phyloP scores from a whole-genome alignment of 1,140 invertebrate genomes.

The Steinernema feltiae region DNA sequence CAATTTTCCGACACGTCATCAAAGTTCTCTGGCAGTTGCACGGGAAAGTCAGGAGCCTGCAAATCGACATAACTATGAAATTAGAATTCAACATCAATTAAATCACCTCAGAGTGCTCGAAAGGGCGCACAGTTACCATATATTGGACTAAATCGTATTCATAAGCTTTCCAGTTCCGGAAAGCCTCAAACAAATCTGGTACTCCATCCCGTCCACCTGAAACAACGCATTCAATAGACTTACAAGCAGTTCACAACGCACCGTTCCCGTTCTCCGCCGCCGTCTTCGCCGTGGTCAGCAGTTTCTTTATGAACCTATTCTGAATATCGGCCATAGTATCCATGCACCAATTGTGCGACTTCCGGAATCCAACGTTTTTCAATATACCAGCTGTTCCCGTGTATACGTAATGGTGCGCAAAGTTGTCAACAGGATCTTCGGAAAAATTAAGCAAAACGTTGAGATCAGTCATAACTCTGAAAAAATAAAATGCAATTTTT shows the following conservation, averaged over 20 bases:
- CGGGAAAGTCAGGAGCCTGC: not conserved
- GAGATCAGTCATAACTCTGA: not conserved
- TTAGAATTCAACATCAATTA: not conserved
- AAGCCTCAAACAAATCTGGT: too few relatives aligned
- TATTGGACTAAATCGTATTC: too few relatives aligned
- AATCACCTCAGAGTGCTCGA: too few relatives aligned
- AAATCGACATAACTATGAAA: not conserved
- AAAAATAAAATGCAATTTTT: not conserved
- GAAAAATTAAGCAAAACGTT: not conserved
- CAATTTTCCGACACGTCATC: not conserved
- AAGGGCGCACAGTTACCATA: too few relatives aligned
- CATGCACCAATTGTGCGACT: not conserved
- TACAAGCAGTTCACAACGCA: too few relatives aligned
- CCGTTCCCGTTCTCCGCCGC: too few relatives aligned
- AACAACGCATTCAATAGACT: too few relatives aligned
- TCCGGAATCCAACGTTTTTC: not conserved
- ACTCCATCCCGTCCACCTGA: too few relatives aligned
- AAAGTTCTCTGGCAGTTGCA: not conserved
- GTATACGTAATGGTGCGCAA: not conserved
- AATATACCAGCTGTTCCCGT: not conserved
- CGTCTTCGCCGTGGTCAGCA: too few relatives aligned
- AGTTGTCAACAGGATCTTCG: not conserved
- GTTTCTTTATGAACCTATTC: not conserved
- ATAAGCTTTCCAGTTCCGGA: too few relatives aligned
- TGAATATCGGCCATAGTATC: not conserved